Evolutionary conservation across 1,140 invertebrate genomes (phyloP), one percentile per base, ranked within the genome.

Genomic region (Sarcophaga peregrina): DNA sequence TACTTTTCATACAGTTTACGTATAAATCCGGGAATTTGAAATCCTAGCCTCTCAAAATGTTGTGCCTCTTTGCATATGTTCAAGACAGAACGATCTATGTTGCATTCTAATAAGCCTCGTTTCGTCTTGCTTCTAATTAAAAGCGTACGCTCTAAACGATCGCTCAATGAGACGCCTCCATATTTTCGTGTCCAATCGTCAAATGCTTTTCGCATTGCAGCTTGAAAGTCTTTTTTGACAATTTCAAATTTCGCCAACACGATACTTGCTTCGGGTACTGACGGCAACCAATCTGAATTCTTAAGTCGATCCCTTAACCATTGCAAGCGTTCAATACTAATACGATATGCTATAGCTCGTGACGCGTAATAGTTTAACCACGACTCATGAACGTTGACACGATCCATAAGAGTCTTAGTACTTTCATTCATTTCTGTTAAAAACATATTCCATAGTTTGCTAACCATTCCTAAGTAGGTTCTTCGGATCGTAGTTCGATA

Each of bases 381-480:
- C 0, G 93, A 91, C 0, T 94, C 92, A 80, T 94, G 92, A 47
- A 93, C 90, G 47, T 94, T 91, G 2, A 92, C 92, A 76, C 94
- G 93, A 37, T 92, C 87, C 3, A 95, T 91, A 82, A 96, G 91
- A 81, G 95, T 93, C 82, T 94, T 93, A 86, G 96, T 95, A 0
- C 94, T 93, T 5, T 92, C 92, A 83, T 95, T 93, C 48, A 97
- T 93, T 86, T 97, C 95, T n/a, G 94, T 92, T 82, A 93, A 93
- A 86, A 97, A 96, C 89, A 96, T 92, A 37, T 93, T 91, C 92
- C 95, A 97, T 3, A 94, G 91, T 83, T 91, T 86, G 62, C 91
- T 91, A 83, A 94, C 95, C 86, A 94, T 93, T n/a, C 91, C 90
- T 20, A 94, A 91, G 86, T 95, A 94, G 20, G 94, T 91, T 1